Conservation (phyloP, 2,113 vertebrate species). For the Brienomyrus brachyistius region DNA sequence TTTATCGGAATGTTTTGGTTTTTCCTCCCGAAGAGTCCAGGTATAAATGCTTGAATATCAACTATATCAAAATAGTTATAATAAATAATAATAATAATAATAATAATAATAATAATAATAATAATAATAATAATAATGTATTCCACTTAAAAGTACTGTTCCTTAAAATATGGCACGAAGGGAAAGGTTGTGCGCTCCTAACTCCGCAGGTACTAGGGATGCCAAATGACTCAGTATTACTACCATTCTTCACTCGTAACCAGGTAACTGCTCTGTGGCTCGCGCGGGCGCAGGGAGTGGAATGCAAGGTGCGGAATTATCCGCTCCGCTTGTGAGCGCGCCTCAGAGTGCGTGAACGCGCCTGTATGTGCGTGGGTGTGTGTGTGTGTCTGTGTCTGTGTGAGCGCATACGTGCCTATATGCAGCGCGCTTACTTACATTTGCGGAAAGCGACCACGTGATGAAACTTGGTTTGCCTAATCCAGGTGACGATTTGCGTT, state of each 20-base stretch:
- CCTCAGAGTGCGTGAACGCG: neutral
- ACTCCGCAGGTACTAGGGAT: neutral
- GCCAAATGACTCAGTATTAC: neutral
- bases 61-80: neutral
- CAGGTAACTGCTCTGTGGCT: slow-evolving; percentile 12
- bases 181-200: neutral
- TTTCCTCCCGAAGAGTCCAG: neutral
- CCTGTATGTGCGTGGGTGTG: neutral
- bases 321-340: neutral
- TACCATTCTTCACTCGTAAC: slow-evolving; percentile 10
- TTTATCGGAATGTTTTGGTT: neutral
- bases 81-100: neutral
- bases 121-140: neutral
- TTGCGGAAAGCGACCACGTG: neutral
- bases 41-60: neutral
- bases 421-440: neutral
- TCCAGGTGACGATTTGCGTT: neutral
- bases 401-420: neutral
- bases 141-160: neutral
- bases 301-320: slow-evolving; percentile 4
- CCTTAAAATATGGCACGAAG: neutral
- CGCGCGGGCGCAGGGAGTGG: neutral
- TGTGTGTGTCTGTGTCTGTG: neutral
- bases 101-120: neutral
- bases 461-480: neutral